Conservation (phyloP, 2,888 invertebrate genomes). For the Drosophila leonis region DNA sequence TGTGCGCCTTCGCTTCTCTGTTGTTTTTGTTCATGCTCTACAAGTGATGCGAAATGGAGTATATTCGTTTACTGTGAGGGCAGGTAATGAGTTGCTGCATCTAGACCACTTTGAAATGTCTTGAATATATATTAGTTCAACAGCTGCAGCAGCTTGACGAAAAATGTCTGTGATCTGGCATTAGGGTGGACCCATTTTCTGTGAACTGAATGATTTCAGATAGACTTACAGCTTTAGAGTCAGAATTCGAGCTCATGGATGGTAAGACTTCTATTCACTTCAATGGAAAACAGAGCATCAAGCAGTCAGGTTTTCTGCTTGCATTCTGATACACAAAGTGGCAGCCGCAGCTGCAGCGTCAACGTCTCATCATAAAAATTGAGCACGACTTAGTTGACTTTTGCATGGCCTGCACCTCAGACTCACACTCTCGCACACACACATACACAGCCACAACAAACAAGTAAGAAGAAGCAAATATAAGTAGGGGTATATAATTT, state of each 20-base stretch:
- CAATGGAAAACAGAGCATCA: background rate
- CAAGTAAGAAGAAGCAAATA: conserved; percentile 14
- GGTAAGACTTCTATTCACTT: background rate
- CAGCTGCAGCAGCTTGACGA: background rate
- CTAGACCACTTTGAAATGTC: too few relatives aligned
- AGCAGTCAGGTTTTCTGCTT: background rate
- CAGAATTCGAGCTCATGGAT: too few relatives aligned
- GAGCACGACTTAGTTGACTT: conserved; percentile 80
- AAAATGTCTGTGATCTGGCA: too few relatives aligned
- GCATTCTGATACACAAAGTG: conserved; percentile 55
- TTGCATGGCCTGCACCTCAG: conserved; percentile 42
- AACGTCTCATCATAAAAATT: conserved; percentile 75
- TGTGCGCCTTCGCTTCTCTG: background rate
- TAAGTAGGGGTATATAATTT: conserved; percentile 70
- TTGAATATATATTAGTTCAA: too few relatives aligned
- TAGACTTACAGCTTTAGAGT: too few relatives aligned
- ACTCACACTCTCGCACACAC: conserved; percentile 6
- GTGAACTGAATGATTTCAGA: background rate
- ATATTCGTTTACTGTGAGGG: background rate
- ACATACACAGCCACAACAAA: conserved; percentile 12
- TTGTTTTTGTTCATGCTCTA: conserved; percentile 4
- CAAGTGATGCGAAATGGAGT: background rate
- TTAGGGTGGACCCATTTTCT: background rate
- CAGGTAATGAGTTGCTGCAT: too few relatives aligned
- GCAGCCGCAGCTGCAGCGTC: conserved; percentile 35